Conservation (phyloP, 1,140 invertebrate genomes). For the Caligus rogercresseyi region DNA sequence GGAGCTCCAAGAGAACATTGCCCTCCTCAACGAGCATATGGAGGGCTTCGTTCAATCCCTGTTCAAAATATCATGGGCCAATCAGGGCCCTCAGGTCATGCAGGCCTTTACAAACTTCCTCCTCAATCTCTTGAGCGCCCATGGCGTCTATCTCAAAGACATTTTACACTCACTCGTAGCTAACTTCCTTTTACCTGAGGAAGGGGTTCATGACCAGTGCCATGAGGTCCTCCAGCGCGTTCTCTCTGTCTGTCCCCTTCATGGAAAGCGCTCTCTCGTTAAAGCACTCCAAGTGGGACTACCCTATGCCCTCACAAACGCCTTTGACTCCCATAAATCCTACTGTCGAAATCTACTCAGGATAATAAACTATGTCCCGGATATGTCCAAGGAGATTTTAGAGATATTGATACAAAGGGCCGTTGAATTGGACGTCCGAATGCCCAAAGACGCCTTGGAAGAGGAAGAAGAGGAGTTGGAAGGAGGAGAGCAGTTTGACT, state of each 20-base stretch:
- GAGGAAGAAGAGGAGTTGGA: background rate
- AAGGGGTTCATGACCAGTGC: background rate
- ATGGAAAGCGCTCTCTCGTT: background rate
- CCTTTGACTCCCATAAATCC: background rate
- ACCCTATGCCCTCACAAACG: background rate
- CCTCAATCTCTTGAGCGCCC: slow-evolving; percentile 1
- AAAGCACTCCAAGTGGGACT: background rate
- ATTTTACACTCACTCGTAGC: background rate
- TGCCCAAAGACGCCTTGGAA: background rate
- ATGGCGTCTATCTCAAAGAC: slow-evolving; percentile 2
- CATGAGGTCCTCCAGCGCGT: slow-evolving; percentile 1
- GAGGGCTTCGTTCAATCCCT: slow-evolving; percentile 3
- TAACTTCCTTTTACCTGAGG: background rate
- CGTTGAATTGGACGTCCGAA: background rate
- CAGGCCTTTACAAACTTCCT: slow-evolving; percentile 7
- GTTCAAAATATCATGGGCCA: slow-evolving; percentile 3
- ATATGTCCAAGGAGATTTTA: background rate
- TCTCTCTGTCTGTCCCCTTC: background rate
- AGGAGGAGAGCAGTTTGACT: background rate
- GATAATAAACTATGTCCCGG: background rate
- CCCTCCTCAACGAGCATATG: slow-evolving; percentile 1
- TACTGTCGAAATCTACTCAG: background rate
- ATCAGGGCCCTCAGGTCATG: background rate
- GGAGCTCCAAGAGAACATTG: slow-evolving; percentile 3
- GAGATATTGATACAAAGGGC: background rate